A percentile compares a stretch with the other conserved stretches of the same genome.
These are phyloP conservation scores for Arvicanthis niloticus DNA, from an alignment of 2,113 vertebrate species.

Conservation along the genomic window DNA sequence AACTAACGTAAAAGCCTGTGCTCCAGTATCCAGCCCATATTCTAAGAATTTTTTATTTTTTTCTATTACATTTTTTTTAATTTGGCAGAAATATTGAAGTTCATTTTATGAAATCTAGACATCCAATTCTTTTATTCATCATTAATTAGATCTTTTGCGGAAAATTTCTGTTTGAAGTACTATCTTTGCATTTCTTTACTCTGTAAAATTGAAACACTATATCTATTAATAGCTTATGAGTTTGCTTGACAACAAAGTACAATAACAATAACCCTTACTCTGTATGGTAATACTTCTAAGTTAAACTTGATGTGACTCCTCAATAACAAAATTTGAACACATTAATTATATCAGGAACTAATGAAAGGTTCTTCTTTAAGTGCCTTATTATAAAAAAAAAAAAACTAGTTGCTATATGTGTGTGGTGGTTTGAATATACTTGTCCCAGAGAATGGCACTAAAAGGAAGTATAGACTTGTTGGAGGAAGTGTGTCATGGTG, in stretches of 20 bases:
- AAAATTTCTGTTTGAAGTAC: background rate
- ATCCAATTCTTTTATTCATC: background rate
- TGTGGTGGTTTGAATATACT: too few relatives aligned
- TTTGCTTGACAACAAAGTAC: background rate
- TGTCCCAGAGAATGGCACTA: too few relatives aligned
- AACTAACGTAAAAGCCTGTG: background rate
- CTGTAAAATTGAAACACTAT: background rate
- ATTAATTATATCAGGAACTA: background rate
- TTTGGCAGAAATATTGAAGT: conserved; percentile 6
- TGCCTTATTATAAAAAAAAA: background rate
- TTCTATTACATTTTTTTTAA: background rate
- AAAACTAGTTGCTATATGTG: background rate
- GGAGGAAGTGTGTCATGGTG: too few relatives aligned
- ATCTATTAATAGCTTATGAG: background rate
- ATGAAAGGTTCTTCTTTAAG: background rate
- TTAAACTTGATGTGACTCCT: background rate
- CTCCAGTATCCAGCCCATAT: background rate
- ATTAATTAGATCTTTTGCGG: background rate
- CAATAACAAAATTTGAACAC: background rate
- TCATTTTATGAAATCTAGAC: background rate
- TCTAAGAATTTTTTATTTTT: background rate
- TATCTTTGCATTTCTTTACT: background rate
- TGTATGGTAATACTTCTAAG: background rate
- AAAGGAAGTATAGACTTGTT: too few relatives aligned
- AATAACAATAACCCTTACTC: background rate